Evolutionary conservation across 2,113 vertebrate species (phyloP).

Genomic region (Dipodomys ordii): DNA sequence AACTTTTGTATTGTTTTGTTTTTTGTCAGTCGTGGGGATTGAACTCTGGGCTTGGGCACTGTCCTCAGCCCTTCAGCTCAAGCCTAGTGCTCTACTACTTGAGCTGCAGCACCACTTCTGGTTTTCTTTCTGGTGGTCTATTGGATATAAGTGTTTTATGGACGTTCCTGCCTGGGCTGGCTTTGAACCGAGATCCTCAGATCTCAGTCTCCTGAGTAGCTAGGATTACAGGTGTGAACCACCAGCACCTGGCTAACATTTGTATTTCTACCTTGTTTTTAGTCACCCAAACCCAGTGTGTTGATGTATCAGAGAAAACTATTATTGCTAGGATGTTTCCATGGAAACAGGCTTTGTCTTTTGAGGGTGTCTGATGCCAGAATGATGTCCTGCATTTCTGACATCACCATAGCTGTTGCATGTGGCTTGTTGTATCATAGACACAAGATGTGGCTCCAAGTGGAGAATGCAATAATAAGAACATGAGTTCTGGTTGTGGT

Average conservation of each 20-base stretch:
- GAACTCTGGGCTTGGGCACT: too few species aligned
- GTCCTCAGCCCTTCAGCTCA: too few species aligned
- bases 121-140: too few species aligned
- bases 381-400: not conserved
- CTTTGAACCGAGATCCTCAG: too few species aligned
- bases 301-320: conserved; percentile 70
- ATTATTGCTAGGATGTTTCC: conserved; percentile 76
- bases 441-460: conserved; percentile 37
- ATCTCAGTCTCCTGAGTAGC: too few species aligned
- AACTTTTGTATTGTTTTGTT: too few species aligned
- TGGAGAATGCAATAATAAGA: conserved; percentile 45
- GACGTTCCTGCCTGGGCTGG: too few species aligned
- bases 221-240: too few species aligned
- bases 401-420: not conserved
- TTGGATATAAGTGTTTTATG: too few species aligned
- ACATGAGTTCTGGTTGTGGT: not conserved
- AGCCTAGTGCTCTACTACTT: too few species aligned
- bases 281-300: conserved; percentile 69
- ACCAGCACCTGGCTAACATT: not conserved
- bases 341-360: conserved; percentile 81
- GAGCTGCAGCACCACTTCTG: too few species aligned
- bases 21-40: too few species aligned
- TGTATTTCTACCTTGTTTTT: conserved; percentile 59
- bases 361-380: conserved; percentile 62
- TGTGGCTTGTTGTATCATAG: not conserved